Base-by-base conservation (phyloP, 2,888 invertebrate species). In the Caenorhabditis panamensis region DNA sequence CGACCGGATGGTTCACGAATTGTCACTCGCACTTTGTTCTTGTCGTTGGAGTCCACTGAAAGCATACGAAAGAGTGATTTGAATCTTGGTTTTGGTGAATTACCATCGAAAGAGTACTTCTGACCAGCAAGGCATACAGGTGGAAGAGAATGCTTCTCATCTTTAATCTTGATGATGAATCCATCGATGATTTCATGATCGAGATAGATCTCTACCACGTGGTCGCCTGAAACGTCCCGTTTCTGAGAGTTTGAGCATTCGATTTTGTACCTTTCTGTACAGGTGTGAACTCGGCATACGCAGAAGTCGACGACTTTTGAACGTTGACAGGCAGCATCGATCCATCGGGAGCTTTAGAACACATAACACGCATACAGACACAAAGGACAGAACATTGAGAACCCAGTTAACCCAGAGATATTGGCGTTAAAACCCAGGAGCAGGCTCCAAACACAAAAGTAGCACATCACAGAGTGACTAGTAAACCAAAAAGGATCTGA, bases 341-440 rank as follows among this genome's bases (percentile, higher is more conserved):
- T 72, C 85, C 84, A 66, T 88, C 84, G 28, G 89, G 89, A 72
- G 89, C 89, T 89, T 82, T 73, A 80, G 59, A 80, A 77, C 76
- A 84, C 69, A 85, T 67, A 79, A 59, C 63, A 72, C 67, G 69
- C 66, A 72, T 62, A 53, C 71, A 73, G 54, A 58, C 26, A 63
- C 28, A 78, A 56, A 66, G 56, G 44, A 73, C 75, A 66, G 51
- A 63, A 67, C 67, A 75, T 9, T 20, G 47, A 62, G 53, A 75
- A 63, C 67, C 71, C 53, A 64, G 56, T 41, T 64, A 77, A 54
- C 62, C 64, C 22, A 56, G 41, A 41, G 41, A 41, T 13, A 63
- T 66, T 61, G 54, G 37, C 51, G 67, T 73, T 59, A 68, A 31
- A 64, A 59, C 67, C 63, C 53, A 61, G 59, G 54, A 54, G 61